A percentile compares a stretch with the other conserved stretches of the same genome.
phyloP scores from a whole-genome alignment of 2,888 invertebrate species.

The Bruchidius siliquastri region DNA sequence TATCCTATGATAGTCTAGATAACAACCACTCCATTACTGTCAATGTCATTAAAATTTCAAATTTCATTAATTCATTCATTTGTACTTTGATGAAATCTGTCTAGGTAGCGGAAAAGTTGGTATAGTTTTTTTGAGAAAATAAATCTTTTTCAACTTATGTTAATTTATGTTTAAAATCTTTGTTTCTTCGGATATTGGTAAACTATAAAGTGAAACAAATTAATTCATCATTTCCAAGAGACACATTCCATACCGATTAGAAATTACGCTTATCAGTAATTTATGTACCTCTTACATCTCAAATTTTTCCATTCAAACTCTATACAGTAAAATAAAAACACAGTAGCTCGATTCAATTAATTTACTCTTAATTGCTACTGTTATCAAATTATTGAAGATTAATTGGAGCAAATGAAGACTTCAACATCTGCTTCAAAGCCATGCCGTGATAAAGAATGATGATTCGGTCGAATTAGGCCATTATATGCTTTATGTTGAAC shows the following conservation, averaged over 20 bases:
- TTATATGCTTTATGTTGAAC: too few species aligned
- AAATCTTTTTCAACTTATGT: neutral
- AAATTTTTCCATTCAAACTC: neutral
- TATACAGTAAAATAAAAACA: neutral
- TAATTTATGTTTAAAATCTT: neutral
- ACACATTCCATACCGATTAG: neutral
- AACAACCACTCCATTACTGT: too few species aligned
- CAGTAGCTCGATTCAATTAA: neutral
- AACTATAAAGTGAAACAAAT: neutral
- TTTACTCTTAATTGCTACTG: neutral
- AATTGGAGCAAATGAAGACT: neutral
- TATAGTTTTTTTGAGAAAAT: too few species aligned
- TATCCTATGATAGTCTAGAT: too few species aligned
- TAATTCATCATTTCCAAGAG: neutral
- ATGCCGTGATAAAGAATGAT: neutral
- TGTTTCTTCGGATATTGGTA: neutral
- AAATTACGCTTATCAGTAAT: neutral
- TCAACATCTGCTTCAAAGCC: neutral
- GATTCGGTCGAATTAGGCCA: neutral
- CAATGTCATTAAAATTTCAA: too few species aligned
- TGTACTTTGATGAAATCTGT: too few species aligned
- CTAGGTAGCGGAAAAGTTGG: too few species aligned
- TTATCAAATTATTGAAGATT: neutral
- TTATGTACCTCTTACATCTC: neutral
- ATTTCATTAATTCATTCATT: too few species aligned